A percentile compares a stretch with the other conserved stretches of the same genome.
These are phyloP conservation scores for Goniozus legneri DNA, from an alignment of 1,140 invertebrate species.

Conservation along the genomic window DNA sequence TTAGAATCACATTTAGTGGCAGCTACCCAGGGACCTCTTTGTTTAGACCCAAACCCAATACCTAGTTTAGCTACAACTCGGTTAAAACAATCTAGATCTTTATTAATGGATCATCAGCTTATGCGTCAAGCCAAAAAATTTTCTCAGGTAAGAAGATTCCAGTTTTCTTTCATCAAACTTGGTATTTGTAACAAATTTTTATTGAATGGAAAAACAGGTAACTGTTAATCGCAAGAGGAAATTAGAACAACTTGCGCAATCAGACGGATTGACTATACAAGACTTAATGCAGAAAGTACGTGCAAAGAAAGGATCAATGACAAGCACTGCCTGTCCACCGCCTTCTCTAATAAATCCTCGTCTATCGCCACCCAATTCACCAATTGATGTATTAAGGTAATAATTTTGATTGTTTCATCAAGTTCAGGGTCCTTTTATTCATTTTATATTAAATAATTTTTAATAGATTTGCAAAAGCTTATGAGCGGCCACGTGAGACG, in stretches of 20 bases:
- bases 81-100: slow-evolving; percentile 68
- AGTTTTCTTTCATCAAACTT: slow-evolving; percentile 20
- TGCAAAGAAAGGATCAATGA: slow-evolving; percentile 32
- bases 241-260: slow-evolving; percentile 78
- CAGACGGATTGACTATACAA: slow-evolving; percentile 70
- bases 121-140: slow-evolving; percentile 71
- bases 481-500: slow-evolving; percentile 65
- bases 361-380: slow-evolving; percentile 42
- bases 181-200: not conserved
- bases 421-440: too few species aligned
- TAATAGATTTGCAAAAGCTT: slow-evolving; percentile 57
- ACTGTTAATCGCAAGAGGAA: slow-evolving; percentile 83
- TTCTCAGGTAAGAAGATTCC: slow-evolving; percentile 59
- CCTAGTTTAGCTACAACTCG: slow-evolving; percentile 71
- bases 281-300: slow-evolving; percentile 59
- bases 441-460: slow-evolving; percentile 7
- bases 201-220: slow-evolving; percentile 47
- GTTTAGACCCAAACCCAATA: slow-evolving; percentile 79
- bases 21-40: slow-evolving; percentile 79
- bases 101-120: slow-evolving; percentile 72
- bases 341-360: slow-evolving; percentile 45
- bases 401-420: slow-evolving; percentile 3
- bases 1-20: slow-evolving; percentile 81
- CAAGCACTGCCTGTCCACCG: slow-evolving; percentile 45
- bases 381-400: slow-evolving; percentile 47